Percentiles rank a stretch among this genome's conserved stretches.
phyloP scores from a whole-genome alignment of 2,113 vertebrate genomes.

The Oceanites oceanicus region DNA sequence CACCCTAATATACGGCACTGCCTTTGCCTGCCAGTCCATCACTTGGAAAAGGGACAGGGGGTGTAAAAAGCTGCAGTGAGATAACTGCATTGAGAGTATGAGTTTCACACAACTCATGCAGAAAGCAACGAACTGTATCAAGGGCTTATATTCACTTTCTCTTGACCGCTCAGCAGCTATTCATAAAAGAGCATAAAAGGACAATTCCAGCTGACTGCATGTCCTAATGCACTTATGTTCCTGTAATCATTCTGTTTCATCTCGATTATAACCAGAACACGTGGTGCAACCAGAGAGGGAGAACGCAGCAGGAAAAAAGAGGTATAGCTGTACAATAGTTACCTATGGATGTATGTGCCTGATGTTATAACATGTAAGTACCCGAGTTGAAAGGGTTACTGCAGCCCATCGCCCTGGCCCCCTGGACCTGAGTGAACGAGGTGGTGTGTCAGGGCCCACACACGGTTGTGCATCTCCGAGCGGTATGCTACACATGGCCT shows the following conservation, averaged over 20 bases:
- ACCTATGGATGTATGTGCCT: not conserved
- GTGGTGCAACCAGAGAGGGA: not conserved
- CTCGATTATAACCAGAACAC: not conserved
- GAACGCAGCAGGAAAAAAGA: not conserved
- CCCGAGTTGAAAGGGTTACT: not conserved
- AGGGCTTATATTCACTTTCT: not conserved
- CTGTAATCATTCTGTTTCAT: not conserved
- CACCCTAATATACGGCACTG: not conserved
- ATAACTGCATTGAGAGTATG: not conserved
- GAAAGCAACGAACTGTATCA: not conserved
- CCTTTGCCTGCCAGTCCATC: not conserved
- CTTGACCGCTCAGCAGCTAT: not conserved
- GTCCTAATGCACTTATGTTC: not conserved
- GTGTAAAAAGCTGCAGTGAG: conserved; percentile 12
- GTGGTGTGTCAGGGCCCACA: not conserved
- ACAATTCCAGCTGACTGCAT: conserved; percentile 9
- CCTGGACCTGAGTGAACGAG: not conserved
- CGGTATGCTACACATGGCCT: accelerated
- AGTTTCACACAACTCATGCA: not conserved
- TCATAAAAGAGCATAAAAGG: conserved; percentile 16
- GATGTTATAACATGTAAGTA: not conserved
- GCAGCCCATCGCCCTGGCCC: not conserved
- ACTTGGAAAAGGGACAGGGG: not conserved
- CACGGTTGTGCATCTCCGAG: accelerated
- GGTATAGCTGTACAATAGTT: not conserved